A percentile compares a stretch with the other conserved stretches of the same genome.
These are phyloP conservation scores for Athetis lepigone DNA, from an alignment of 2,888 invertebrate species.

Conservation along the genomic window DNA sequence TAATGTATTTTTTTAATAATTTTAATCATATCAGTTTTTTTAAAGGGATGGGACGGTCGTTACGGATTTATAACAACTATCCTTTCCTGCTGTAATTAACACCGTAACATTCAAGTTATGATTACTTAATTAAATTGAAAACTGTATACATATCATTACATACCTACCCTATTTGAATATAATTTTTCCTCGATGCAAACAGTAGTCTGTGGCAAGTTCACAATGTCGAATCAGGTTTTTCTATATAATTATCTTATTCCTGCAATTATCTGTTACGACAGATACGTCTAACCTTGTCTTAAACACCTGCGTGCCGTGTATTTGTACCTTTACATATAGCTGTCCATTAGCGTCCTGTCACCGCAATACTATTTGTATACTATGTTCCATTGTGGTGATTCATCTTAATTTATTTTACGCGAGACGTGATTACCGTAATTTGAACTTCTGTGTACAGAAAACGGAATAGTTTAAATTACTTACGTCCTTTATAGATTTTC, in stretches of 20 bases:
- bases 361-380: constrained; percentile 71
- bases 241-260: constrained; percentile 79
- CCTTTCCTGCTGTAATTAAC: constrained; percentile 45
- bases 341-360: constrained; percentile 71
- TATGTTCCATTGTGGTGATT: constrained; percentile 71
- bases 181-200: constrained; percentile 65
- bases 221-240: constrained; percentile 73
- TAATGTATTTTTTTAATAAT: constrained; percentile 26
- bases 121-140: constrained; percentile 41
- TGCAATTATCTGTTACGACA: constrained; percentile 73
- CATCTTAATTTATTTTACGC: constrained; percentile 67
- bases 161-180: constrained; percentile 38
- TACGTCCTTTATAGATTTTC: constrained; percentile 15
- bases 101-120: constrained; percentile 25
- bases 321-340: constrained; percentile 64
- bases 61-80: constrained; percentile 17
- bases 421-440: constrained; percentile 61
- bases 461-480: constrained; percentile 33
- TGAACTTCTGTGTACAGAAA: constrained; percentile 53
- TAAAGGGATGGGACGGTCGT: constrained; percentile 7
- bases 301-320: constrained; percentile 74
- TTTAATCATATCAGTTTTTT: constrained; percentile 14
- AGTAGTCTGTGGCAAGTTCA: constrained; percentile 65
- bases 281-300: constrained; percentile 81
- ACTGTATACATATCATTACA: constrained; percentile 43